Evolutionary conservation across 2,113 vertebrate species (phyloP).

Genomic region (Carassius carassius): DNA sequence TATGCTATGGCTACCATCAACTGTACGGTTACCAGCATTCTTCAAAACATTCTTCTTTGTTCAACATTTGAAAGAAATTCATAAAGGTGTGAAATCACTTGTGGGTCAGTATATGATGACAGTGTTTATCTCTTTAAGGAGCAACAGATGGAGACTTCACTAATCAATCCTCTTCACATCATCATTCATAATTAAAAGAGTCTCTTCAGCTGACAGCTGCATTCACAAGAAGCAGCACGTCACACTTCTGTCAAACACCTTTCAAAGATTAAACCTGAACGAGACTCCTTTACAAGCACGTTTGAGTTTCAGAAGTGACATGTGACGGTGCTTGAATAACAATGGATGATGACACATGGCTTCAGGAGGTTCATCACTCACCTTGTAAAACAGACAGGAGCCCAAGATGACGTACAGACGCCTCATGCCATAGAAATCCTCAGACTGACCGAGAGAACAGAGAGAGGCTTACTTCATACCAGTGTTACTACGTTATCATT

Average conservation of each 20-base stretch:
- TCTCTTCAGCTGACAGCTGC: not conserved
- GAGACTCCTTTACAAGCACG: not conserved
- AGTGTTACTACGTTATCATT: not conserved
- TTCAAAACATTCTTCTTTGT: not conserved
- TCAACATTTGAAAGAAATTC: not conserved
- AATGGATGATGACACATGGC: not conserved
- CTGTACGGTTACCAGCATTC: not conserved
- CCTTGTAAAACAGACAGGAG: slow-evolving; percentile 96
- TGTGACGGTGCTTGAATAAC: not conserved
- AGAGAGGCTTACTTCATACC: not conserved
- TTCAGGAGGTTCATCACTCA: slow-evolving; percentile 59
- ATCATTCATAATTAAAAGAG: slow-evolving; percentile 33
- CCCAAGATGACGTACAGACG: slow-evolving; percentile 90
- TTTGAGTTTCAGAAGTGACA: not conserved
- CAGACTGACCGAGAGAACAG: slow-evolving; percentile 76
- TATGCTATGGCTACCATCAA: not conserved
- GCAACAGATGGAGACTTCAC: not conserved
- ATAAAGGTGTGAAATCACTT: too few relatives aligned
- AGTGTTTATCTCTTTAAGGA: not conserved
- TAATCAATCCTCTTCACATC: not conserved
- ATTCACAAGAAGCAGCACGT: not conserved
- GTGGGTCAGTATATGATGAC: not conserved
- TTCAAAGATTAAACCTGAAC: not conserved
- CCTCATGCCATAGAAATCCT: slow-evolving; percentile 91
- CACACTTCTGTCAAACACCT: not conserved